phyloP scores from a whole-genome alignment of 2,888 invertebrate species.

The Euplexia lucipara region DNA sequence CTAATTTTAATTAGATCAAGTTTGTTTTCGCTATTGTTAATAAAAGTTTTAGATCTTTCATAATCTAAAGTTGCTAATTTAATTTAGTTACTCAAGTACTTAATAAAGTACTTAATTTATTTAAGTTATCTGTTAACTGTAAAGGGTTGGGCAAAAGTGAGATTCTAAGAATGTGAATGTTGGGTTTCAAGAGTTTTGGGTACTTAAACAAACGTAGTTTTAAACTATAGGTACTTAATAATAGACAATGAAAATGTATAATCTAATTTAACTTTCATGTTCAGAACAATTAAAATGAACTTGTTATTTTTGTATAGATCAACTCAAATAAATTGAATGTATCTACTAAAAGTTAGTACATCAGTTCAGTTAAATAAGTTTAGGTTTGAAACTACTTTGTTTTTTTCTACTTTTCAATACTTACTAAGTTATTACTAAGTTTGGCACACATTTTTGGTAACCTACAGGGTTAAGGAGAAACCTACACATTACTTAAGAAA shows the following conservation, averaged over 20 bases:
- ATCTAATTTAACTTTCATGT: constrained; percentile 1
- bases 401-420: too few relatives aligned
- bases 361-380: neutral
- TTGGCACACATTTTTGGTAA: too few relatives aligned
- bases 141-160: neutral
- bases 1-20: constrained; percentile 35
- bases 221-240: neutral
- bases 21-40: constrained; percentile 29
- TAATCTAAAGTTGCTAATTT: constrained; percentile 26
- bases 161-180: constrained; percentile 22
- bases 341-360: neutral
- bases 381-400: too few relatives aligned
- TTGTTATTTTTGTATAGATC: neutral
- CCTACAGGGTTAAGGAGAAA: too few relatives aligned
- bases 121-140: constrained; percentile 30
- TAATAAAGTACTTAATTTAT: constrained; percentile 30
- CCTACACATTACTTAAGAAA: too few relatives aligned
- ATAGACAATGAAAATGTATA: neutral
- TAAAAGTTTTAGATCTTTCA: constrained; percentile 40
- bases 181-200: constrained; percentile 11
- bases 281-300: constrained; percentile 3
- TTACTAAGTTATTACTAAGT: too few relatives aligned
- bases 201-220: constrained; percentile 6
- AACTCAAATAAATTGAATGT: neutral
- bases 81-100: constrained; percentile 26